Evolutionary conservation across 1,140 invertebrate species (phyloP).

Genomic region (Drosophila navojoa): DNA sequence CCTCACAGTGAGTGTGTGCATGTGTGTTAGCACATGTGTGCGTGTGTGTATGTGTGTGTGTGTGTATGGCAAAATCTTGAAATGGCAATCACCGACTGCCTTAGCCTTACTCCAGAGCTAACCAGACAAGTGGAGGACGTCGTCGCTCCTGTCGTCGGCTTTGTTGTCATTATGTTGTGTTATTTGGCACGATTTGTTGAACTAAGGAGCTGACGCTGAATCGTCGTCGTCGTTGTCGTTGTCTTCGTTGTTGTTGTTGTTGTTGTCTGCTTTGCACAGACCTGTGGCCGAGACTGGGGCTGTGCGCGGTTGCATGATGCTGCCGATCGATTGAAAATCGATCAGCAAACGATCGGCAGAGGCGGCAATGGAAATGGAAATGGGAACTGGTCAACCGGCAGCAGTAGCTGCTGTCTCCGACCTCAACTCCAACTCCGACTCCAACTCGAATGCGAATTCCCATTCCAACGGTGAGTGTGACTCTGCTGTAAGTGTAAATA

Average conservation of each 20-base stretch:
- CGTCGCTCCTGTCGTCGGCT: slow-evolving; percentile 68
- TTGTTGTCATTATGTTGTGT: slow-evolving; percentile 81
- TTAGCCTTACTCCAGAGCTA: slow-evolving; percentile 21
- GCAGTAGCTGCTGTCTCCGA: slow-evolving; percentile 42
- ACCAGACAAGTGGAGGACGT: slow-evolving; percentile 63
- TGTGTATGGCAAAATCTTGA: slow-evolving; percentile 68
- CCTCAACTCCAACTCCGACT: too few species aligned
- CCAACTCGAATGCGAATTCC: too few species aligned
- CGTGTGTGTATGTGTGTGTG: slow-evolving; percentile 25
- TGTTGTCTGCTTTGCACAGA: slow-evolving; percentile 14
- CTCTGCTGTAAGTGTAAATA: slow-evolving; percentile 38
- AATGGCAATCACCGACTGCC: slow-evolving; percentile 76
- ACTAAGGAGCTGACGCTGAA: slow-evolving; percentile 52
- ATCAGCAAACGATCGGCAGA: slow-evolving; percentile 64
- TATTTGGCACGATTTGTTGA: slow-evolving; percentile 83
- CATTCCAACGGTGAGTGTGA: neutral
- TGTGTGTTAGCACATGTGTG: slow-evolving; percentile 15
- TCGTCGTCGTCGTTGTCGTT: slow-evolving; percentile 2
- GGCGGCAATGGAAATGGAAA: slow-evolving; percentile 53
- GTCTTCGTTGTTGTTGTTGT: neutral
- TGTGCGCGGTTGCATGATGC: slow-evolving; percentile 83
- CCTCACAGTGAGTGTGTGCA: slow-evolving; percentile 30
- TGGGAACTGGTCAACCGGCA: slow-evolving; percentile 16
- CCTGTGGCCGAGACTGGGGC: slow-evolving; percentile 31
- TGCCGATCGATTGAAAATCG: slow-evolving; percentile 81